Conservation (phyloP, 23 tunicate genomes). For the Botrylloides violaceus region DNA sequence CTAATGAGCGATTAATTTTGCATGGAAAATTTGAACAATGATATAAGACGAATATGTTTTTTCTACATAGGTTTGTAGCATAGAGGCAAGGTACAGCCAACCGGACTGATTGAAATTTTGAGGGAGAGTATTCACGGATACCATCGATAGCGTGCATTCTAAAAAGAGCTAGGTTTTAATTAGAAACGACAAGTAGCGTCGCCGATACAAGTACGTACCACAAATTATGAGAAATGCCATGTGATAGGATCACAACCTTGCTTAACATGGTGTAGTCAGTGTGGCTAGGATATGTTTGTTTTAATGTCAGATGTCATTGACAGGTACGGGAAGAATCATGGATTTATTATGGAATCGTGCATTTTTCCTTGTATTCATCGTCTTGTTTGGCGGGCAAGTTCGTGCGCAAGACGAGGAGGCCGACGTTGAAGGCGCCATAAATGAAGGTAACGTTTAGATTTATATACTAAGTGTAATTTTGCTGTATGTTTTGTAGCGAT, state of each 20-base stretch:
- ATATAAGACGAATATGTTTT: no score
- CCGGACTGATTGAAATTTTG: background rate
- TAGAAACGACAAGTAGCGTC: background rate
- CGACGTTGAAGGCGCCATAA: background rate
- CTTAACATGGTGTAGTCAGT: no score
- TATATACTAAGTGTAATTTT: no score
- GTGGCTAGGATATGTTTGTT: no score
- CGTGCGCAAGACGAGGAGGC: background rate
- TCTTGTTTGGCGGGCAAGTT: background rate
- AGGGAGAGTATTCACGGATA: background rate
- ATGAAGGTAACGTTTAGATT: background rate
- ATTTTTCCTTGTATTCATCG: background rate
- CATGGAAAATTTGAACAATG: no score
- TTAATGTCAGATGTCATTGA: no score
- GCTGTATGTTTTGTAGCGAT: no score
- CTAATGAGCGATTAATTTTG: no score
- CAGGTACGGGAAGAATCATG: background rate
- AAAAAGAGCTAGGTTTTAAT: background rate
- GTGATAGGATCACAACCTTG: no score
- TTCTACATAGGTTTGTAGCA: background rate
- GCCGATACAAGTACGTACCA: background rate
- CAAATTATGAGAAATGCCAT: background rate
- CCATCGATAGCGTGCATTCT: background rate
- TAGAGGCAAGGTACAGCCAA: background rate
- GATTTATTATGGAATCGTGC: background rate